Conservation (phyloP, 2,113 vertebrate genomes). For the Halcyon senegalensis region DNA sequence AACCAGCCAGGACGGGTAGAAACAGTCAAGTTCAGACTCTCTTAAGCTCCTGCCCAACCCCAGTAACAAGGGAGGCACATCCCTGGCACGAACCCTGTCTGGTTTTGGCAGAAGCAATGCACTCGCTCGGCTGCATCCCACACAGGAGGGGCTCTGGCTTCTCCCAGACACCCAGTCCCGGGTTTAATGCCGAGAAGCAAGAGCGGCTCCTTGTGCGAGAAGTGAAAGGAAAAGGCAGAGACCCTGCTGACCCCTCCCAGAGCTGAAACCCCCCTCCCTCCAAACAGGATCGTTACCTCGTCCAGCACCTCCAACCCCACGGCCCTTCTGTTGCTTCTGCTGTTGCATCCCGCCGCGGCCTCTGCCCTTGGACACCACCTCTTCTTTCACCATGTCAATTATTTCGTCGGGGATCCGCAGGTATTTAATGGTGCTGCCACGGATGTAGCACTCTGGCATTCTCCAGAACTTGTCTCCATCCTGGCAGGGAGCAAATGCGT, state of each 20-base stretch:
- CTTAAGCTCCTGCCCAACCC: slow-evolving; percentile 12
- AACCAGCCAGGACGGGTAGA: background rate
- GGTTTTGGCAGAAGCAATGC: background rate
- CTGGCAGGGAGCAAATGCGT: slow-evolving; percentile 24
- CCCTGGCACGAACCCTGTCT: background rate
- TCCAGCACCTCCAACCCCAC: slow-evolving; percentile 86
- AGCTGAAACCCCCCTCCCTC: background rate
- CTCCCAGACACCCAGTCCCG: background rate
- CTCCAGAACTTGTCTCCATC: slow-evolving; percentile 99
- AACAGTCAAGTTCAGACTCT: background rate
- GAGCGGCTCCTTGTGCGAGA: background rate
- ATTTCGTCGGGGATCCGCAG: slow-evolving; percentile 96
- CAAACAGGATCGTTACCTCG: slow-evolving; percentile 77
- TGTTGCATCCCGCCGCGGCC: slow-evolving; percentile 92
- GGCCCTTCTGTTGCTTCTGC: slow-evolving; percentile 94
- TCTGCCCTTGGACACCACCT: slow-evolving; percentile 92
- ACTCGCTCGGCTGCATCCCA: background rate
- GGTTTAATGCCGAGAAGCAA: fast-evolving
- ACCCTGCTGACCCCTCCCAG: fast-evolving
- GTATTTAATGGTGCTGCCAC: slow-evolving; percentile 98
- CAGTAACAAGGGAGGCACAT: background rate
- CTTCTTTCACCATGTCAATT: slow-evolving; percentile 98
- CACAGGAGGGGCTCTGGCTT: background rate
- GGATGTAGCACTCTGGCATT: slow-evolving; percentile 97
- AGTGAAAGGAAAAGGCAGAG: background rate